phyloP scores from a whole-genome alignment of 2,113 vertebrate genomes.

The Delphinus delphis region DNA sequence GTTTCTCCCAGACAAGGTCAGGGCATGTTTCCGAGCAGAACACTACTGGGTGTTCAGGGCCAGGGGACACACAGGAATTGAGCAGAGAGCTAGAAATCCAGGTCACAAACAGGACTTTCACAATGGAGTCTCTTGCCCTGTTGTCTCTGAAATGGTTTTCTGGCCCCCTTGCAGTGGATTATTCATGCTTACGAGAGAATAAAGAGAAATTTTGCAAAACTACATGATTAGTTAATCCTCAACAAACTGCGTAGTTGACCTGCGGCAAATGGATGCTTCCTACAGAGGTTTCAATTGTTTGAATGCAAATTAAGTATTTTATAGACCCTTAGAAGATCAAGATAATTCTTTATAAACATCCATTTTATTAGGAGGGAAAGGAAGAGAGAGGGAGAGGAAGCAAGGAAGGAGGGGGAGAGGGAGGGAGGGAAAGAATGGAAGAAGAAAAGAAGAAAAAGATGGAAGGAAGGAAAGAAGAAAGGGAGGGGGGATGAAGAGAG shows the following conservation, averaged over 20 bases:
- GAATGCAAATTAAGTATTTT: background rate
- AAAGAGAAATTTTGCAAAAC: background rate
- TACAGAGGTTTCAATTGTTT: background rate
- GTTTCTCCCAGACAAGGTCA: background rate
- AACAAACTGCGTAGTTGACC: background rate
- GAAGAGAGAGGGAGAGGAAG: no score
- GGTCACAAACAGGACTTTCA: background rate
- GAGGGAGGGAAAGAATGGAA: no score
- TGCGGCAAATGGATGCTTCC: background rate
- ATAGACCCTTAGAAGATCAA: background rate
- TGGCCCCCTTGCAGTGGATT: background rate
- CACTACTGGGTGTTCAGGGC: background rate
- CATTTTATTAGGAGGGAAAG: background rate
- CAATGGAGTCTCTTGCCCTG: background rate
- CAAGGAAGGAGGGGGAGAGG: background rate
- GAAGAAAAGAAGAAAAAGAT: background rate
- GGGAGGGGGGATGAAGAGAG: background rate
- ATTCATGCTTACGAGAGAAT: background rate
- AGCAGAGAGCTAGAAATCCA: background rate
- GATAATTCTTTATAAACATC: background rate
- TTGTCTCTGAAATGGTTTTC: background rate
- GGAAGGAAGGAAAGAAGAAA: background rate
- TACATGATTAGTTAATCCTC: background rate
- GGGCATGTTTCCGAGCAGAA: background rate
- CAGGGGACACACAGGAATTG: no score